These are phyloP conservation scores for Eupithecia exiguata DNA, from an alignment of 2,888 invertebrate species.

Conservation along the genomic window DNA sequence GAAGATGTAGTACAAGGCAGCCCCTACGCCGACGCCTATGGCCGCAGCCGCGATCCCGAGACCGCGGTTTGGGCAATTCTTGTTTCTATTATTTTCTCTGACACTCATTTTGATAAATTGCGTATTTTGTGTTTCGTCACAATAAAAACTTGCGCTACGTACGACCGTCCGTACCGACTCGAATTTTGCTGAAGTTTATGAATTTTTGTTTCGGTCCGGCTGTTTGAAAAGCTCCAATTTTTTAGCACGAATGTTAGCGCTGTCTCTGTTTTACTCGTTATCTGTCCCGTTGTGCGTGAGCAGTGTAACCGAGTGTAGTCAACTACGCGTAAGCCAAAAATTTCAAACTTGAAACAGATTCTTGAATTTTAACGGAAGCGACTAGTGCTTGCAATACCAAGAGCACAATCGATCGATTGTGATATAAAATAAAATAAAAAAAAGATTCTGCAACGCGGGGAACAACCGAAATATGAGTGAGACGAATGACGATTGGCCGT, in stretches of 20 bases:
- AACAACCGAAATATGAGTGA: not conserved
- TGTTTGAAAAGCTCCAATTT: not conserved
- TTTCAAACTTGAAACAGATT: not conserved
- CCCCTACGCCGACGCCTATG: constrained; percentile 75
- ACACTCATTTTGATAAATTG: constrained; percentile 63
- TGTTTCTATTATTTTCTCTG: constrained; percentile 65
- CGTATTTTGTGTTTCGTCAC: constrained; percentile 18
- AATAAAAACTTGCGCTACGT: constrained; percentile 21
- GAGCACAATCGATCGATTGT: constrained; percentile 3
- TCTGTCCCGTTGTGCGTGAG: not conserved
- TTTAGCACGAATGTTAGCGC: not conserved
- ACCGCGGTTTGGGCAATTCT: constrained; percentile 67
- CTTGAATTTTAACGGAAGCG: not conserved
- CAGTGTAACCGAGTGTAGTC: too few relatives aligned
- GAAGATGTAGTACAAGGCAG: constrained; percentile 76
- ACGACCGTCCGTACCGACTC: constrained; percentile 16
- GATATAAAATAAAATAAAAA: not conserved
- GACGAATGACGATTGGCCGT: not conserved
- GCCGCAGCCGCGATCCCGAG: constrained; percentile 74
- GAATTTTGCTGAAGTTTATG: constrained; percentile 29
- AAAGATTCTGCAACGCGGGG: not conserved
- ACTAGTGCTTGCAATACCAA: not conserved
- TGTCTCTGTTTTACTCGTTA: not conserved
- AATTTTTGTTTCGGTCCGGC: not conserved
- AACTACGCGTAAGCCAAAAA: not conserved